Percentiles rank a stretch among this genome's conserved stretches.
Conservation (phyloP, 1,140 invertebrate genomes). For the Leguminivora glycinivorella region DNA sequence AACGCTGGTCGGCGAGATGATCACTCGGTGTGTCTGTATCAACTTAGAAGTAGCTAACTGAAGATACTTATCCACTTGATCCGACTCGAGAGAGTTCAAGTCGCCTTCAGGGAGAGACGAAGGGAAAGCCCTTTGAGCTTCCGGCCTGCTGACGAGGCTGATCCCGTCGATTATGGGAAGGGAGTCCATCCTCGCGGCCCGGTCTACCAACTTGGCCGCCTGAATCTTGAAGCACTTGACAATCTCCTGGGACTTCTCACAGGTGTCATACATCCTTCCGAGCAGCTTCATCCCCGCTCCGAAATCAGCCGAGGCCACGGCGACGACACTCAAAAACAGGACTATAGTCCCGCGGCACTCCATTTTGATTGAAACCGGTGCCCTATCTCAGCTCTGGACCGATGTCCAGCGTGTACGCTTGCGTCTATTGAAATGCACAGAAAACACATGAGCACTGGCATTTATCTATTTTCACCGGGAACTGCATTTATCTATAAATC, state of each 20-base stretch:
- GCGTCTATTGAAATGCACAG: slow-evolving; percentile 75
- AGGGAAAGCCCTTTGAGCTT: slow-evolving; percentile 58
- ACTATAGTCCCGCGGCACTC: slow-evolving; percentile 61
- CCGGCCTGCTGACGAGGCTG: slow-evolving; percentile 68
- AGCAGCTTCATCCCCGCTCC: slow-evolving; percentile 69
- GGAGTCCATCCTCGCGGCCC: slow-evolving; percentile 81
- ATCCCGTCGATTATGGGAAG: slow-evolving; percentile 83
- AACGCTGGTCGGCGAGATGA: slow-evolving; percentile 74
- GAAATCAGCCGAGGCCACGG: slow-evolving; percentile 52
- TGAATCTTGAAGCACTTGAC: slow-evolving; percentile 85
- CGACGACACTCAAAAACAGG: slow-evolving; percentile 57
- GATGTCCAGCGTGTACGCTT: slow-evolving; percentile 66
- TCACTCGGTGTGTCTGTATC: slow-evolving; percentile 81
- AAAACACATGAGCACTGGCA: slow-evolving; percentile 73
- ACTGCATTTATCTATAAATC: slow-evolving; percentile 79
- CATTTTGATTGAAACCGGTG: slow-evolving; percentile 57
- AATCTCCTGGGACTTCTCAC: slow-evolving; percentile 80
- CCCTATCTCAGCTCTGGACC: slow-evolving; percentile 48
- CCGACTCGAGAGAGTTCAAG: slow-evolving; percentile 73
- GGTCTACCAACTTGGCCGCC: slow-evolving; percentile 81
- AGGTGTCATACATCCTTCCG: slow-evolving; percentile 81
- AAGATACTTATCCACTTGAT: slow-evolving; percentile 80
- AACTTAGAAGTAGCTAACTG: slow-evolving; percentile 79
- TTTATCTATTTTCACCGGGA: slow-evolving; percentile 80
- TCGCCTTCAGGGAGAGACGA: slow-evolving; percentile 73